These are phyloP conservation scores for Rhinoptilus africanus DNA, from an alignment of 2,113 vertebrate genomes.

Conservation along the genomic window DNA sequence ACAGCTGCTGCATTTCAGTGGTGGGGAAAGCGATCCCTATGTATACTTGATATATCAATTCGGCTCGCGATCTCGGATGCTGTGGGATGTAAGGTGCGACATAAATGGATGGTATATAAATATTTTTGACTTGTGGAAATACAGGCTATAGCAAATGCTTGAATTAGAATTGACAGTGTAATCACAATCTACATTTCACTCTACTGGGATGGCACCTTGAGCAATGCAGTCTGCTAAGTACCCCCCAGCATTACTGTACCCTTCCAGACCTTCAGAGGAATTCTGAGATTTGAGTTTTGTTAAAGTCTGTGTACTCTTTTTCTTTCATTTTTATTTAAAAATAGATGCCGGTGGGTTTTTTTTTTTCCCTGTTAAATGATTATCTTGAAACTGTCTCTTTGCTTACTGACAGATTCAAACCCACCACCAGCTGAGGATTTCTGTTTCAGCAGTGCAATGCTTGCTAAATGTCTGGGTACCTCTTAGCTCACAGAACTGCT, in stretches of 20 bases:
- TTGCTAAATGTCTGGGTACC: background rate
- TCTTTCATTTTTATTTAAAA: background rate
- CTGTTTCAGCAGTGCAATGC: background rate
- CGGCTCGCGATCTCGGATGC: background rate
- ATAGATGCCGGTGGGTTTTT: too few relatives aligned
- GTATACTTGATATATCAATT: background rate
- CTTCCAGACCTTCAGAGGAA: background rate
- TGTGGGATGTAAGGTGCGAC: background rate
- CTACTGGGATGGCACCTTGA: background rate
- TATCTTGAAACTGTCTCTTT: background rate
- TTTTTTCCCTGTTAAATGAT: background rate
- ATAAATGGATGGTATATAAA: background rate
- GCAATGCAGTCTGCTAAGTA: background rate
- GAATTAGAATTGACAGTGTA: background rate
- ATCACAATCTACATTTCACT: background rate
- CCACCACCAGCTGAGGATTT: background rate
- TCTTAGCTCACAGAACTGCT: background rate
- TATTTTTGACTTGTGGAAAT: constrained; percentile 9
- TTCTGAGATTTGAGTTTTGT: background rate
- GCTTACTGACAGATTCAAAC: background rate
- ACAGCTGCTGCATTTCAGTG: background rate
- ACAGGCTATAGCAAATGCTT: background rate
- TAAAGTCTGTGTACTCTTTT: background rate
- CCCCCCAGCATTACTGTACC: background rate
- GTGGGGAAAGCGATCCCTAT: background rate